Percentiles rank a stretch among this genome's conserved stretches.
Evolutionary conservation across 1,140 invertebrate genomes (phyloP).

Genomic region (Nasonia giraulti): DNA sequence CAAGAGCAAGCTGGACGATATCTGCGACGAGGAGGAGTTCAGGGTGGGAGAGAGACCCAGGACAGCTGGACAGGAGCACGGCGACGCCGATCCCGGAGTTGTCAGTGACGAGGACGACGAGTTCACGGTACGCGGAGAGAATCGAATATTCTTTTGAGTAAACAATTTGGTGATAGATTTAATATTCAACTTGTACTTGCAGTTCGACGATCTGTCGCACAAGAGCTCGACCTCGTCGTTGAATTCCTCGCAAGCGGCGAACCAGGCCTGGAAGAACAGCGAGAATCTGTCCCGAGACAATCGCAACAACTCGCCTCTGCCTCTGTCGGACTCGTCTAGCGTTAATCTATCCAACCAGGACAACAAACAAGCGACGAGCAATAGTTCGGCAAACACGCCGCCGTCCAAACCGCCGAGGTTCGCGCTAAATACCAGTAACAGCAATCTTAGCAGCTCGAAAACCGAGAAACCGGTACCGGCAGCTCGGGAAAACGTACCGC

Average conservation of each 20-base stretch:
- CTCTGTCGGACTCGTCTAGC: neutral
- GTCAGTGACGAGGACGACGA: conserved; percentile 93
- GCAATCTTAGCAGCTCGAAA: conserved; percentile 47
- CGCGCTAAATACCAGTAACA: conserved; percentile 67
- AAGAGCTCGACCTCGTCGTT: conserved; percentile 90
- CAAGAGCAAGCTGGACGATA: conserved; percentile 78
- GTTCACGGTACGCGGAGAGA: conserved; percentile 77
- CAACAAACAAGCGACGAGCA: neutral
- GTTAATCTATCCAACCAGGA: neutral
- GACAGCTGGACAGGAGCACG: conserved; percentile 76
- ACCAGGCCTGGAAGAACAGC: conserved; percentile 57
- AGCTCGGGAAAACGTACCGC: conserved; percentile 51
- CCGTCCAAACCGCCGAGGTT: conserved; percentile 76
- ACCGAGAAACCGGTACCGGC: conserved; percentile 53
- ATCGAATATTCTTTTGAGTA: neutral
- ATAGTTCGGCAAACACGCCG: conserved; percentile 65
- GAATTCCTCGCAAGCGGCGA: conserved; percentile 72
- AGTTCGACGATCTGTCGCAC: conserved; percentile 90
- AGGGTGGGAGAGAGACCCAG: conserved; percentile 8
- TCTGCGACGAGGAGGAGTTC: conserved; percentile 67
- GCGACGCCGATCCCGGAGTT: conserved; percentile 90
- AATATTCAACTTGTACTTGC: conserved; percentile 57
- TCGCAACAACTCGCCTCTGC: neutral
- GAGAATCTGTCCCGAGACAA: conserved; percentile 26
- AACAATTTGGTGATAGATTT: neutral